These are phyloP conservation scores for cattle (Bos taurus) DNA, from an alignment of 2,113 vertebrate genomes.

Conservation along the genomic window DNA sequence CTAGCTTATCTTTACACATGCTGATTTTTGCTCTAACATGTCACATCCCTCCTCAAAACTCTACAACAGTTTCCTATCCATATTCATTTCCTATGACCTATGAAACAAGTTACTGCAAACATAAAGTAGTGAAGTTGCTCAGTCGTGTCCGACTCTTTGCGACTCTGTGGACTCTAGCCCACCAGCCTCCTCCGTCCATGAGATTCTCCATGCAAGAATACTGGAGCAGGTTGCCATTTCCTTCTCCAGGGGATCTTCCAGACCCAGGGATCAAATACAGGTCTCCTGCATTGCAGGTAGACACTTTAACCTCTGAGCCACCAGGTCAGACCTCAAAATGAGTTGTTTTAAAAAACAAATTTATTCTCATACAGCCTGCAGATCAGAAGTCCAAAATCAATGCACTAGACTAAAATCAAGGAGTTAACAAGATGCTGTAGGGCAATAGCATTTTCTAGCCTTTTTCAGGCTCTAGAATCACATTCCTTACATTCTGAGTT, in stretches of 20 bases:
- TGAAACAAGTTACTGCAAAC: background rate
- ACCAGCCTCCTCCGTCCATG: background rate
- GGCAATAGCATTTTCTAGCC: background rate
- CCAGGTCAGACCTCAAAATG: too few relatives aligned
- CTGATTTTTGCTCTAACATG: background rate
- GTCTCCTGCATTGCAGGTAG: too few relatives aligned
- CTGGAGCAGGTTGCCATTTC: too few relatives aligned
- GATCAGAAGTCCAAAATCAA: background rate
- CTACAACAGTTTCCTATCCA: background rate
- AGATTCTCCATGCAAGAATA: too few relatives aligned
- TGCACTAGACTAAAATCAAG: background rate
- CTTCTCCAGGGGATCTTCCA: too few relatives aligned
- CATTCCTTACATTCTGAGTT: background rate
- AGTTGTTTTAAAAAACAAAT: background rate
- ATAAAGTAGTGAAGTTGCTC: background rate
- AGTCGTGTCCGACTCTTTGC: background rate
- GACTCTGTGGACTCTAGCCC: background rate
- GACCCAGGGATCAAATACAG: too few relatives aligned
- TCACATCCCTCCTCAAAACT: background rate
- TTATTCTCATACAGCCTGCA: background rate
- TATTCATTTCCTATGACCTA: background rate
- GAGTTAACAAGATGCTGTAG: background rate
- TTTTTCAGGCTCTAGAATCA: background rate
- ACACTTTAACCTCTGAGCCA: too few relatives aligned
- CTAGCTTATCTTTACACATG: background rate